phyloP scores from a whole-genome alignment of 1,140 invertebrate species.

The honey bee (Apis mellifera) region Amel_HAv3.1 CM009946.2:5269501-5270000 shows the following conservation, averaged over 20 bases:
- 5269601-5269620: neutral
- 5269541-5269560: neutral
- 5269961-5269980: neutral
- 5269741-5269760: neutral
- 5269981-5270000: neutral
- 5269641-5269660: neutral
- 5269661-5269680: neutral
- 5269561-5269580: neutral
- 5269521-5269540: neutral
- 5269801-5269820: conserved; percentile 28
- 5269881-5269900: conserved; percentile 52
- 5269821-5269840: conserved; percentile 52
- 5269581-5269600: neutral
- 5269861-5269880: conserved; percentile 24
- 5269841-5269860: conserved; percentile 59
- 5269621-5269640: neutral
- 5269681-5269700: neutral
- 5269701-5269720: conserved; percentile 33
- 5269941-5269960: neutral
- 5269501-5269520: conserved; percentile 20
- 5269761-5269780: conserved; percentile 46
- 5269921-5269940: conserved; percentile 23
- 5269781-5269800: conserved; percentile 28
- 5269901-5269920: conserved; percentile 52
- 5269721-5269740: conserved; percentile 26